These are phyloP conservation scores for Andrena hattorfiana DNA, from an alignment of 2,888 invertebrate species.

Conservation along the genomic window DNA sequence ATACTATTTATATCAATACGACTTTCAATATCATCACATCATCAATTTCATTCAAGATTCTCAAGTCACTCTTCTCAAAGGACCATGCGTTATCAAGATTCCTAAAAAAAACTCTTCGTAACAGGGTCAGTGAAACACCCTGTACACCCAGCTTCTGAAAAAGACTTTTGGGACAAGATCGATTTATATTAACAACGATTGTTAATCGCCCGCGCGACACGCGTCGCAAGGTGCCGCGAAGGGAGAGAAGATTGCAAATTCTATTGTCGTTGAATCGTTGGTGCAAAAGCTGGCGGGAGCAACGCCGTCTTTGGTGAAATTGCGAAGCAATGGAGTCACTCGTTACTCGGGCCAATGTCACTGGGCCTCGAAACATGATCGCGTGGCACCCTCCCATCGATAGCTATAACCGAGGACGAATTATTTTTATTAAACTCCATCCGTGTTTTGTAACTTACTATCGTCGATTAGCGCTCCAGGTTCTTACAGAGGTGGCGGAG, in stretches of 20 bases:
- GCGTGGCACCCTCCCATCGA: neutral
- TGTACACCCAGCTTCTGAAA: neutral
- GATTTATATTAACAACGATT: slow-evolving; percentile 13
- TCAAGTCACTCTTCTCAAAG: neutral
- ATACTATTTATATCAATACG: neutral
- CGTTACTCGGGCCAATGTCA: neutral
- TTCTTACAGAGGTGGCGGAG: neutral
- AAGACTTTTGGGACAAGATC: neutral
- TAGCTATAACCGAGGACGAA: slow-evolving; percentile 19
- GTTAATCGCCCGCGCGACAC: slow-evolving; percentile 3
- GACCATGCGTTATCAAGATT: no score
- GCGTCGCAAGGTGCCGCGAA: neutral
- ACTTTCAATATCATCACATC: neutral
- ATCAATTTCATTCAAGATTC: neutral
- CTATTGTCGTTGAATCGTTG: slow-evolving; percentile 5
- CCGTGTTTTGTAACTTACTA: slow-evolving; percentile 24
- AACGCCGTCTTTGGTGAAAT: neutral
- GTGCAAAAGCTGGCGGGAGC: neutral
- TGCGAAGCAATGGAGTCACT: neutral
- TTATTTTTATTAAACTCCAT: slow-evolving; percentile 43
- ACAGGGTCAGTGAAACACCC: neutral
- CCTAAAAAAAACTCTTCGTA: neutral
- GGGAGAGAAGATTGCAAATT: neutral
- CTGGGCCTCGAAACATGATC: neutral
- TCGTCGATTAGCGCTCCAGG: neutral